Evolutionary conservation across 2,888 invertebrate genomes (phyloP).

Genomic region (Andrena camellia): DNA sequence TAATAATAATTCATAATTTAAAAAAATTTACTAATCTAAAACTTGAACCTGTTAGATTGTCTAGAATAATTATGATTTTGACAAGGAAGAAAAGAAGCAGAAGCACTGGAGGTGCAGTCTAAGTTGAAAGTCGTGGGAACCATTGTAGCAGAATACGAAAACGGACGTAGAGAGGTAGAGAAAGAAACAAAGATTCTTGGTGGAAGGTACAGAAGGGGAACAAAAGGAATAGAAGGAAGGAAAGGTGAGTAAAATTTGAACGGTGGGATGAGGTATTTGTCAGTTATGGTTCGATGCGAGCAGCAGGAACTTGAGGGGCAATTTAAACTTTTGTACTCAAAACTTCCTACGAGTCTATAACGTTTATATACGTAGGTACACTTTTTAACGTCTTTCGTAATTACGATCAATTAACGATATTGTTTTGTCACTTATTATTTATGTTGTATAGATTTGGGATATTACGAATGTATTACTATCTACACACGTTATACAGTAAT

Average conservation of each 20-base stretch:
- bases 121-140: constrained; percentile 72
- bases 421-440: constrained; percentile 37
- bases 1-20: too few species aligned
- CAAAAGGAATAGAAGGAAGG: constrained; percentile 47
- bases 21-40: background rate
- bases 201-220: constrained; percentile 48
- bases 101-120: constrained; percentile 60
- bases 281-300: constrained; percentile 40
- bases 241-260: constrained; percentile 62
- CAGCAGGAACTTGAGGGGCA: constrained; percentile 55
- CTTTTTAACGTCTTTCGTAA: constrained; percentile 1
- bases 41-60: constrained; percentile 22
- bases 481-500: too few species aligned
- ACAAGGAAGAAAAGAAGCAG: constrained; percentile 38
- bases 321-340: constrained; percentile 53
- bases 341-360: constrained; percentile 39
- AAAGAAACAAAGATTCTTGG: constrained; percentile 51
- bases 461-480: too few species aligned
- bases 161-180: constrained; percentile 49
- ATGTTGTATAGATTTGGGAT: constrained; percentile 37
- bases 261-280: constrained; percentile 61
- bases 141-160: constrained; percentile 60
- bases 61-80: constrained; percentile 64
- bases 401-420: constrained; percentile 33
- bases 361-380: background rate